phyloP scores from a whole-genome alignment of 1,140 invertebrate genomes.

The Cydia splendana region DNA sequence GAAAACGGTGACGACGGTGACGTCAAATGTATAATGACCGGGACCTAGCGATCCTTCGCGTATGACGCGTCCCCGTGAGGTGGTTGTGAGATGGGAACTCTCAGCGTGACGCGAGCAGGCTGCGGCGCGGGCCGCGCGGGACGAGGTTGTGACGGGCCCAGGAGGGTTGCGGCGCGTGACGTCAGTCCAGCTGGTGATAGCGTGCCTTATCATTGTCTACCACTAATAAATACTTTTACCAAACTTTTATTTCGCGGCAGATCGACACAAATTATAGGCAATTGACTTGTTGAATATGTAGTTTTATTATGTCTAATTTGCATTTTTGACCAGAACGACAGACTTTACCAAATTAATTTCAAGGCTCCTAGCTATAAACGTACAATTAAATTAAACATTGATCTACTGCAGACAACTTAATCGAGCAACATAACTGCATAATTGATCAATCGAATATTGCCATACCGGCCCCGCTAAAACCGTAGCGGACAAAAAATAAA shows the following conservation, averaged over 20 bases:
- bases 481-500: neutral
- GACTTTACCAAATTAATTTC: neutral
- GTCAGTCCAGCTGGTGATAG: constrained; percentile 61
- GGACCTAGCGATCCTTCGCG: neutral
- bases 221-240: neutral
- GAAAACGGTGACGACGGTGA: neutral
- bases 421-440: constrained; percentile 14
- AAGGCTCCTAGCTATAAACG: neutral
- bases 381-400: neutral
- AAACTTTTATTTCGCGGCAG: neutral
- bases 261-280: neutral
- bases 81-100: constrained; percentile 25
- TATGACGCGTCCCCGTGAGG: constrained; percentile 20
- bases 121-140: neutral
- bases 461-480: neutral
- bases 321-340: neutral
- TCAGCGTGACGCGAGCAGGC: constrained; percentile 10
- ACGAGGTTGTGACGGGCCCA: neutral
- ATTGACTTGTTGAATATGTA: neutral
- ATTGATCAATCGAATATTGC: neutral
- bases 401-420: constrained; percentile 7
- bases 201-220: constrained; percentile 45
- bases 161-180: constrained; percentile 46
- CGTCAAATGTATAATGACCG: constrained; percentile 1
- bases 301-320: neutral